Conservation (phyloP, 1,140 invertebrate species). For the Neodiprion fabricii region DNA sequence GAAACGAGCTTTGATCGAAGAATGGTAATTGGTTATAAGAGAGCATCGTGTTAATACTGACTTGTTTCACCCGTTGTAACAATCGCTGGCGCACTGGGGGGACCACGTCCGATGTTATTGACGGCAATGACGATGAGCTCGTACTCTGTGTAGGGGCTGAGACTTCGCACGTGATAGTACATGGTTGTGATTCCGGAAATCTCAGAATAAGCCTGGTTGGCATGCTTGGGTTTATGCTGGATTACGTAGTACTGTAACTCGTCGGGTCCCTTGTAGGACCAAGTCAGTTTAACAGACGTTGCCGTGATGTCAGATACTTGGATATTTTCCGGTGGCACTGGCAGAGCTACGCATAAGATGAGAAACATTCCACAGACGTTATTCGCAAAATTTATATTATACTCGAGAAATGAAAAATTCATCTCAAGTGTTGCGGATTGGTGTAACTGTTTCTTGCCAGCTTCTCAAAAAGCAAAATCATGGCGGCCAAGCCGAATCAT, state of each 20-base stretch:
- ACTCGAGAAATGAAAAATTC: conserved; percentile 10
- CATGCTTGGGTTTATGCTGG: conserved; percentile 92
- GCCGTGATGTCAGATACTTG: conserved; percentile 91
- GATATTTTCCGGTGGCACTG: conserved; percentile 86
- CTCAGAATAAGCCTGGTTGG: conserved; percentile 80
- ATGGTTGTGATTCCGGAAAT: conserved; percentile 92
- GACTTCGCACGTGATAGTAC: conserved; percentile 87
- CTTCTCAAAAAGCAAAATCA: no score
- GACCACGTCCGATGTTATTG: conserved; percentile 90
- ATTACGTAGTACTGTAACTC: conserved; percentile 94
- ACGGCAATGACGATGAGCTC: conserved; percentile 96
- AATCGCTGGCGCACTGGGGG: conserved; percentile 82
- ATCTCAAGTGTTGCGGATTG: background rate
- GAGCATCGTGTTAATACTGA: conserved; percentile 63
- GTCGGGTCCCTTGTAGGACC: conserved; percentile 86
- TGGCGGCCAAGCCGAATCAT: no score
- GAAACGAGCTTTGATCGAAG: background rate
- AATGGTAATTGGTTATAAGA: background rate
- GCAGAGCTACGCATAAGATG: conserved; percentile 72
- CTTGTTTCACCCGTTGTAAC: conserved; percentile 96
- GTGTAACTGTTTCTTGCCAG: no score
- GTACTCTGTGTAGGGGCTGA: conserved; percentile 95
- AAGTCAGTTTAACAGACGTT: conserved; percentile 87
- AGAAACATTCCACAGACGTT: background rate
- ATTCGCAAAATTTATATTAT: background rate